Percentiles rank a stretch among this genome's conserved stretches.
phyloP scores from a whole-genome alignment of 2,113 vertebrate genomes.

The Dolichotis patagonum region DNA sequence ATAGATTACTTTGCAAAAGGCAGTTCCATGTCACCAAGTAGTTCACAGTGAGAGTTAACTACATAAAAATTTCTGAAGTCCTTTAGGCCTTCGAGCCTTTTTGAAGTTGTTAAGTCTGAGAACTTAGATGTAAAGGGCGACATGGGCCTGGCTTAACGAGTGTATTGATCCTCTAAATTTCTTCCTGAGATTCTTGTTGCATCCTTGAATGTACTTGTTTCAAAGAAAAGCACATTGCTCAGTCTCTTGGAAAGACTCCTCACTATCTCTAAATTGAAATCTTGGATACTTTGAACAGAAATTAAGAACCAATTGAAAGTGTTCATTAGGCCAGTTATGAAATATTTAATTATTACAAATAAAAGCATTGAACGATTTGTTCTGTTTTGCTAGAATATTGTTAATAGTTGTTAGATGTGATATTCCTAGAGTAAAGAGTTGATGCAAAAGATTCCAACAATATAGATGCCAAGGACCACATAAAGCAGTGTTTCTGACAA shows the following conservation, averaged over 20 bases:
- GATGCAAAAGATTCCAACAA: neutral
- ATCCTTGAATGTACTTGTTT: neutral
- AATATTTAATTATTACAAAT: slow-evolving; percentile 4
- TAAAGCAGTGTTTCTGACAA: neutral
- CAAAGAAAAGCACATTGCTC: slow-evolving; percentile 10
- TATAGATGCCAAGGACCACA: accelerated
- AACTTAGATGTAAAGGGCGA: neutral
- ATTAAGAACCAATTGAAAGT: neutral
- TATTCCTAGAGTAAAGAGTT: neutral
- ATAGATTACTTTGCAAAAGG: neutral
- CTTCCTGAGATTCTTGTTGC: slow-evolving; percentile 19
- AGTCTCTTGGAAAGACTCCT: neutral
- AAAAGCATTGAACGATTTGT: neutral
- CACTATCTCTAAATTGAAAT: neutral
- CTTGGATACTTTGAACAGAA: slow-evolving; percentile 20
- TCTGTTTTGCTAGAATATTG: neutral
- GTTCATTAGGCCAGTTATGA: neutral
- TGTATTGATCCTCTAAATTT: neutral
- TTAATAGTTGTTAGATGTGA: neutral
- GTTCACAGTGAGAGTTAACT: neutral
- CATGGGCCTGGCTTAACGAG: neutral
- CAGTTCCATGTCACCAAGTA: neutral
- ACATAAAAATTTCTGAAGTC: neutral
- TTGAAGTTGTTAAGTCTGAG: neutral
- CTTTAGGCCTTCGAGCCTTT: neutral